Evolutionary conservation across 2,113 vertebrate genomes (phyloP), one percentile per base, ranked within the genome.

Genomic region (Rhinopithecus roxellana): DNA sequence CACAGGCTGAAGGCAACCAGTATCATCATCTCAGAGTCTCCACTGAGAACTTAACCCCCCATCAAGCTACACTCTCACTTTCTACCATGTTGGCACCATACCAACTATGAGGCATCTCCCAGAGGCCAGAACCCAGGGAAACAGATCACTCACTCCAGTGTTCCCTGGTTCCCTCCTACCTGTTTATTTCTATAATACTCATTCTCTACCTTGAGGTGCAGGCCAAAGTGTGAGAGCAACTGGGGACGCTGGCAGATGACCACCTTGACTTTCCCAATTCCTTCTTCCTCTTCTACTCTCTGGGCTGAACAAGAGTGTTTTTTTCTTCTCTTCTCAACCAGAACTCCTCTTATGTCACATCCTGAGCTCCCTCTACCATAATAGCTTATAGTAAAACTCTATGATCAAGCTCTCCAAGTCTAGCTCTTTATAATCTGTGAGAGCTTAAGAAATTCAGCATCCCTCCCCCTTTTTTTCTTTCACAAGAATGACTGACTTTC

Each of bases 401-500:
- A 2, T 9, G 64, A 43, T 89, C 50, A 30, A 88, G 45, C 52
- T 20, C 57, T 89, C 50, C 38, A 64, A 80, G 32, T 11, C 69
- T 93, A 23, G 38, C 50, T 94, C 55, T 84, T 88, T 72, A 67
- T 84, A 50, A 70, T 89, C 88, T 88, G 84, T 30, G 40, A 35
- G 48, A 74, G 35, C 2, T 78, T 88, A 90, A 87, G 64, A 55
- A 75, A 93, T 93, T 81, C 80, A 80, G 61, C 82, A 80, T 67
- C 22, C 27, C 8, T 1, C 16, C 6, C 67, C 67, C 16, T 30
- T 77, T 52, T 40, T 52, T 43, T 40, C 30, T 9, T 17, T 38
- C 12, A 72, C 70, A 8, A 85, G 86, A 74, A 92, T 89, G 72
- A 59, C 38, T 93, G 82, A 20, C 38, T 90, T 96, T 93, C 72